These are phyloP conservation scores for Slavum lentiscoides DNA, from an alignment of 2,888 invertebrate species.

Conservation along the genomic window DNA sequence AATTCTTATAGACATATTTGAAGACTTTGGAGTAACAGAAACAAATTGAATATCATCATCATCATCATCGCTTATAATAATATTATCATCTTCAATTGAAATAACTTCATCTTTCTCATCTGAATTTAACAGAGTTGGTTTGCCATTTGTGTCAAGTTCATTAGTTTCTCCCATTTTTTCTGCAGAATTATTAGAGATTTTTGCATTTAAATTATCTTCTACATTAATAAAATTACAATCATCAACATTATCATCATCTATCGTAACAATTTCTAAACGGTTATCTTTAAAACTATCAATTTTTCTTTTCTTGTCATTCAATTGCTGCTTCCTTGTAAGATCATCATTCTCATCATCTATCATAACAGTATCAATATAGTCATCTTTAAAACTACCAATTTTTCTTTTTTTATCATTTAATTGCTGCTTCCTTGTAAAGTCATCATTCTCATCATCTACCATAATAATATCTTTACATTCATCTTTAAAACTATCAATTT, in stretches of 20 bases:
- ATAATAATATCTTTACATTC: not conserved
- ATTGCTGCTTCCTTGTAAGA: not conserved
- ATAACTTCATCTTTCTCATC: constrained; percentile 10
- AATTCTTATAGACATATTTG: not conserved
- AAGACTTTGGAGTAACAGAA: not conserved
- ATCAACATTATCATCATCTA: constrained; percentile 9
- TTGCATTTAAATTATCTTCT: not conserved
- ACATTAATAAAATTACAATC: not conserved
- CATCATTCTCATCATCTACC: not conserved
- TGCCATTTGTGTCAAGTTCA: not conserved
- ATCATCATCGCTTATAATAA: constrained; percentile 33
- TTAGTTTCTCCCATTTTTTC: not conserved
- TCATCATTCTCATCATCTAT: not conserved
- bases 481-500: not conserved
- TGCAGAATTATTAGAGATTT: not conserved
- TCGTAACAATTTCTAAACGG: not conserved
- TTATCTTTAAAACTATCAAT: not conserved
- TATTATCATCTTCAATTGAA: constrained; percentile 26
- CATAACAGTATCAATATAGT: not conserved
- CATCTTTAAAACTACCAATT: not conserved
- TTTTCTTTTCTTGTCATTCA: not conserved
- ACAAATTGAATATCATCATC: constrained; percentile 42
- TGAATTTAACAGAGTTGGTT: not conserved
- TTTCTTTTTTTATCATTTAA: not conserved
- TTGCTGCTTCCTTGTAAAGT: not conserved